A percentile compares a stretch with the other conserved stretches of the same genome.
phyloP scores from a whole-genome alignment of 1,140 invertebrate species.

The Temnothorax curvispinosus region DNA sequence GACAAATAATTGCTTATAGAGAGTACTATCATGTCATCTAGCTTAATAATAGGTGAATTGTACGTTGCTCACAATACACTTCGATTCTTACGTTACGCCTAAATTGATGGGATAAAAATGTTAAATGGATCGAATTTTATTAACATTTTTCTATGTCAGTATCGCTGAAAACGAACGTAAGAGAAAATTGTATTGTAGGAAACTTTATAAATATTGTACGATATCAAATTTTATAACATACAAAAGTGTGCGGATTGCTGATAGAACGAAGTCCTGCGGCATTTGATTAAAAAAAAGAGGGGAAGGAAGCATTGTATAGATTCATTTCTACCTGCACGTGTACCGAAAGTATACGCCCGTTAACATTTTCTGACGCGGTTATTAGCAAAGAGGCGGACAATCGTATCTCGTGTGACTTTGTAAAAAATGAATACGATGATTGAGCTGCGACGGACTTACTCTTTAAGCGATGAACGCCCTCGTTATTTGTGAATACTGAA shows the following conservation, averaged over 20 bases:
- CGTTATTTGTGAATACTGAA: conserved; percentile 76
- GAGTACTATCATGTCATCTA: conserved; percentile 18
- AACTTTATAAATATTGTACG: conserved; percentile 74
- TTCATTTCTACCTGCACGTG: conserved; percentile 9
- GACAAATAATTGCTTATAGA: conserved; percentile 12
- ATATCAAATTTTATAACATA: conserved; percentile 68
- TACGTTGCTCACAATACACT: conserved; percentile 32
- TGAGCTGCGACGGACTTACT: conserved; percentile 40
- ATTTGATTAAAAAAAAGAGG: conserved; percentile 1
- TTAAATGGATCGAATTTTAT: conserved; percentile 58
- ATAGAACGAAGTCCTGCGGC: conserved; percentile 15
- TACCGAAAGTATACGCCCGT: conserved; percentile 42
- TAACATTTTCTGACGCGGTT: conserved; percentile 57
- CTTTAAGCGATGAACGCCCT: conserved; percentile 63
- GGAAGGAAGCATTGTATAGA: conserved; percentile 27
- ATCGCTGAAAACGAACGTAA: conserved; percentile 57
- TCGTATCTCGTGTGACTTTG: conserved; percentile 12
- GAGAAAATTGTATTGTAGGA: conserved; percentile 16
- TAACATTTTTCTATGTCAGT: conserved; percentile 1
- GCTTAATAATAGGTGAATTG: not conserved
- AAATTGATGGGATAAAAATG: conserved; percentile 28
- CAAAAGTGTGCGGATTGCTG: conserved; percentile 19
- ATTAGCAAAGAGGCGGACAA: not conserved
- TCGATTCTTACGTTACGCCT: conserved; percentile 45
- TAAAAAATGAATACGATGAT: conserved; percentile 42